A percentile compares a stretch with the other conserved stretches of the same genome.
These are phyloP conservation scores for Paracentrotus lividus DNA, from an alignment of 53 echinoderm and acorn worm genomes.

Conservation along the genomic window DNA sequence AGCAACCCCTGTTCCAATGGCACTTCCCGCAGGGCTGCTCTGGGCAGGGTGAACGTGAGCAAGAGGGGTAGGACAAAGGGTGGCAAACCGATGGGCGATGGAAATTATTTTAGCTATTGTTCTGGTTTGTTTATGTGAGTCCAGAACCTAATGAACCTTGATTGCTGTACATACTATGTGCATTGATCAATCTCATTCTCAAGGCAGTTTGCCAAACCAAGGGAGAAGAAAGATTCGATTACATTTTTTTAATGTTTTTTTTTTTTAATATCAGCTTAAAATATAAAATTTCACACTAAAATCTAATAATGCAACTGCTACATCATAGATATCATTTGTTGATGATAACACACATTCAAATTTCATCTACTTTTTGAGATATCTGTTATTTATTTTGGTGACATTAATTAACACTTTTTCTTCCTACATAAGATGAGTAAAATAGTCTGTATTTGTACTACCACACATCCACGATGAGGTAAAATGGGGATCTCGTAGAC, in stretches of 20 bases:
- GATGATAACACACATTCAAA: neutral
- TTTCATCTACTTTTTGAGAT: too few relatives aligned
- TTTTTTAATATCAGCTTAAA: too few relatives aligned
- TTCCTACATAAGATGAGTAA: too few relatives aligned
- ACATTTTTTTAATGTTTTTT: too few relatives aligned
- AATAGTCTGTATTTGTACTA: too few relatives aligned
- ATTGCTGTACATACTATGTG: neutral
- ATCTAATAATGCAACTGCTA: neutral
- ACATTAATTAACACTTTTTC: too few relatives aligned
- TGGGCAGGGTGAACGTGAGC: neutral
- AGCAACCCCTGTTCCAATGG: constrained; percentile 4
- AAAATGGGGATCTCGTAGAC: too few relatives aligned
- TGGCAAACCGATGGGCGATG: neutral
- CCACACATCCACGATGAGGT: too few relatives aligned
- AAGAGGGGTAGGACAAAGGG: neutral
- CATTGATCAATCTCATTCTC: neutral
- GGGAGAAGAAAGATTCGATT: neutral
- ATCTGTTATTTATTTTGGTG: too few relatives aligned
- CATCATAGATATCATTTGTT: too few relatives aligned
- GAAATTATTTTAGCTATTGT: constrained; percentile 18
- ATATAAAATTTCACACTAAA: neutral
- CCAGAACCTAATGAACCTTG: constrained; percentile 12
- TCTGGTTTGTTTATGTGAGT: constrained; percentile 24
- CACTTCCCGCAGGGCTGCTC: neutral
- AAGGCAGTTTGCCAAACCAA: neutral